Percentiles rank a stretch among this genome's conserved stretches.
phyloP scores from a whole-genome alignment of 2,797 vertebrate species.

The Chaenodraco wilsoni region DNA sequence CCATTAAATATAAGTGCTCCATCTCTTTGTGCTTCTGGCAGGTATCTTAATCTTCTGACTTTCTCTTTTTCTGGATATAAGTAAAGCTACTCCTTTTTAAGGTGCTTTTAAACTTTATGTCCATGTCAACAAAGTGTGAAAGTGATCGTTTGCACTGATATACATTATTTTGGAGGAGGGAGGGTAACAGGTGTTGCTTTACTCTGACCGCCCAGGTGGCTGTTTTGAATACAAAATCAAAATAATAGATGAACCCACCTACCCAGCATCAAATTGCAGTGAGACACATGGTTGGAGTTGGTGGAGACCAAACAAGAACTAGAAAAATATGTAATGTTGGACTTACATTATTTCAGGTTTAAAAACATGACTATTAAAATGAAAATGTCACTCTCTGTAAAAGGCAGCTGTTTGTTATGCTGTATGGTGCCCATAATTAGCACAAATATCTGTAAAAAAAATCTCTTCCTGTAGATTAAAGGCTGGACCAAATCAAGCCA shows the following conservation, averaged over 20 bases:
- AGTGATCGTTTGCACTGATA: background rate
- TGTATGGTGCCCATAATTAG: background rate
- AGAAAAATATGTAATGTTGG: background rate
- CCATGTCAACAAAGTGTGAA: background rate
- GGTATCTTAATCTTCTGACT: conserved; percentile 18
- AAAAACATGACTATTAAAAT: no score
- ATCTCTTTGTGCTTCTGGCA: conserved; percentile 28
- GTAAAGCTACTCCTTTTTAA: conserved; percentile 1
- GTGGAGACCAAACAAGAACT: background rate
- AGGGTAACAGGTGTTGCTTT: background rate
- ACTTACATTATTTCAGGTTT: no score
- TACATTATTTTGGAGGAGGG: background rate
- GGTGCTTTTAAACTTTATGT: conserved; percentile 2
- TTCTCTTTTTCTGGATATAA: background rate
- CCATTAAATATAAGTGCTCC: conserved; percentile 18
- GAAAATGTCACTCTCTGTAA: background rate
- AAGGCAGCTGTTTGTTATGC: background rate
- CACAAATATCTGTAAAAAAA: background rate
- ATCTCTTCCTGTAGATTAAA: background rate
- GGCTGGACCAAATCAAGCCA: background rate
- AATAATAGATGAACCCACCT: conserved; percentile 2
- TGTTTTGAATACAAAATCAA: background rate
- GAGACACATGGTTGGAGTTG: background rate
- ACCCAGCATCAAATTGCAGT: background rate
- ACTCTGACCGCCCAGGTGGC: background rate